Conservation (phyloP, 64 coral and sea anemone genomes). For the Porites lutea region DNA sequence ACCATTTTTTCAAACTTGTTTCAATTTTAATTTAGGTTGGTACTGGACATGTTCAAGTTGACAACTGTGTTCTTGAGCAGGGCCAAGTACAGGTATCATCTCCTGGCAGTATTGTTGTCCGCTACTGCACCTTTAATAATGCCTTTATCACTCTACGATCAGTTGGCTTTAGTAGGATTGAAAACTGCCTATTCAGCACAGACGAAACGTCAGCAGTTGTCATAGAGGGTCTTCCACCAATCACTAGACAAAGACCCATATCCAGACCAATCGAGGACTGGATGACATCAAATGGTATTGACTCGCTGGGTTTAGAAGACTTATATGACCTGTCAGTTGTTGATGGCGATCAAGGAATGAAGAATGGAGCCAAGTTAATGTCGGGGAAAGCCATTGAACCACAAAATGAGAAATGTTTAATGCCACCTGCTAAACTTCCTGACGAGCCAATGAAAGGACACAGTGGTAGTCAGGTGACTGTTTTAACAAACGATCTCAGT, state of each 20-base stretch:
- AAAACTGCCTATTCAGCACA: slow-evolving; percentile 92
- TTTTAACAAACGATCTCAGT: slow-evolving; percentile 57
- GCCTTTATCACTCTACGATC: slow-evolving; percentile 79
- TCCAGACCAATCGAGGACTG: slow-evolving; percentile 83
- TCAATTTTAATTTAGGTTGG: slow-evolving; percentile 64
- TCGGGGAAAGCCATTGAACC: background rate
- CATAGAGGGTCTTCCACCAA: slow-evolving; percentile 88
- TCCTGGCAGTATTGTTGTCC: slow-evolving; percentile 77
- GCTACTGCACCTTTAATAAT: slow-evolving; percentile 90
- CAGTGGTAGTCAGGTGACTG: slow-evolving; percentile 62
- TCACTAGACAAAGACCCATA: slow-evolving; percentile 71
- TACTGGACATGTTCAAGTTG: slow-evolving; percentile 84
- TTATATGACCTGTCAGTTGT: slow-evolving; percentile 81
- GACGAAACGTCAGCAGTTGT: slow-evolving; percentile 89
- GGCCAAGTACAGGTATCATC: slow-evolving; percentile 92
- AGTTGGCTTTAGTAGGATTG: slow-evolving; percentile 81
- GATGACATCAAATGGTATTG: slow-evolving; percentile 57
- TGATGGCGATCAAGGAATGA: slow-evolving; percentile 34
- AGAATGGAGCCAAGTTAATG: slow-evolving; percentile 36
- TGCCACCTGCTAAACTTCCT: background rate
- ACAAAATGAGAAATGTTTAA: background rate
- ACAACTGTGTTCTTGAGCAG: slow-evolving; percentile 92
- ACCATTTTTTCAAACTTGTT: background rate
- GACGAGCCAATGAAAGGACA: slow-evolving; percentile 20
- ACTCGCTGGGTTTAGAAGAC: slow-evolving; percentile 78